A percentile compares a stretch with the other conserved stretches of the same genome.
These are phyloP conservation scores for Phthorimaea operculella DNA, from an alignment of 1,140 invertebrate genomes.

Conservation along the genomic window DNA sequence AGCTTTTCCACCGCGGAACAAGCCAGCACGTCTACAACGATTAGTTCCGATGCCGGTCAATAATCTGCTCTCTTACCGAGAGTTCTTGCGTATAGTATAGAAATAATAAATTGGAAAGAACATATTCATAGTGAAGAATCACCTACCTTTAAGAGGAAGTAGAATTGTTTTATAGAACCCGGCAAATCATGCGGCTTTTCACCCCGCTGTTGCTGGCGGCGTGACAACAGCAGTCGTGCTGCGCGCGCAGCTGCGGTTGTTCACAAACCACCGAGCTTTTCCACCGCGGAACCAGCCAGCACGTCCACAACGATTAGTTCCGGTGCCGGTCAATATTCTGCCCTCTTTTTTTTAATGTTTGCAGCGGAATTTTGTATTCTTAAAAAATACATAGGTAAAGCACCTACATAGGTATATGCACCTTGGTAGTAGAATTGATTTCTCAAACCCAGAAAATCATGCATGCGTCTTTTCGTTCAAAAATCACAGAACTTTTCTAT, in stretches of 20 bases:
- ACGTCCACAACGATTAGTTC: constrained; percentile 49
- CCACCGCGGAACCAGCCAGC: constrained; percentile 16
- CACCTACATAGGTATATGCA: too few species aligned
- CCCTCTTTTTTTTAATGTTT: constrained; percentile 35
- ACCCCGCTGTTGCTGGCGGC: background rate
- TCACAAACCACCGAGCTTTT: constrained; percentile 20
- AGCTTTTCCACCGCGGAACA: constrained; percentile 10
- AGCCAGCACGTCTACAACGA: constrained; percentile 41
- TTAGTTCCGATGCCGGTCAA: constrained; percentile 38
- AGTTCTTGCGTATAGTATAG: too few species aligned
- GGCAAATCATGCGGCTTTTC: background rate
- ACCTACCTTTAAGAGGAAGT: too few species aligned
- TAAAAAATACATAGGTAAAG: too few species aligned
- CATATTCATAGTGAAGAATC: too few species aligned
- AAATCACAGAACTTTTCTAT: constrained; percentile 20
- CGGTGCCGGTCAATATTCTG: constrained; percentile 29
- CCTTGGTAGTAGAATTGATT: too few species aligned
- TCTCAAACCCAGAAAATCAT: too few species aligned
- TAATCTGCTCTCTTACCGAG: constrained; percentile 31
- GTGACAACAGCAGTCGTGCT: constrained; percentile 4
- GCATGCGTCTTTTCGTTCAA: too few species aligned
- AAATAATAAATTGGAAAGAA: too few species aligned
- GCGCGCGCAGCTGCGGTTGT: background rate
- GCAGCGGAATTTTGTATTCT: too few species aligned
- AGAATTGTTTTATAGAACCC: background rate